These are phyloP conservation scores for Pollimyrus isidori DNA, from an alignment of 2,113 vertebrate genomes.

Conservation along the genomic window DNA sequence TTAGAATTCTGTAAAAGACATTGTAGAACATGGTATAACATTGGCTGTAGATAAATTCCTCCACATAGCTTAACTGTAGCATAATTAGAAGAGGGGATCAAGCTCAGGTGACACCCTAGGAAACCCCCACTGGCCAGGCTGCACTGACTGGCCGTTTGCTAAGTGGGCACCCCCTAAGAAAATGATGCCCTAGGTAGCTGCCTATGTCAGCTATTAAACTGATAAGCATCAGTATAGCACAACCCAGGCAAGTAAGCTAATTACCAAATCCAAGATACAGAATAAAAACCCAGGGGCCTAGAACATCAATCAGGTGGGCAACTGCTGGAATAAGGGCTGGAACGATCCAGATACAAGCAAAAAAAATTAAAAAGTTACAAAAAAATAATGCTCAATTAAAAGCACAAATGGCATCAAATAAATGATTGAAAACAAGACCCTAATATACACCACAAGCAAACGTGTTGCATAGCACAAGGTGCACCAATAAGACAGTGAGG, in stretches of 20 bases:
- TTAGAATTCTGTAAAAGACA: constrained; percentile 2
- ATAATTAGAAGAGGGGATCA: background rate
- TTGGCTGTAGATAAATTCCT: background rate
- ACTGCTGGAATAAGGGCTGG: background rate
- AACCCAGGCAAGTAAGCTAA: background rate
- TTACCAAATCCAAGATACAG: background rate
- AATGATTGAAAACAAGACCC: background rate
- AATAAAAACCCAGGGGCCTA: background rate
- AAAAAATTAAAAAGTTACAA: background rate
- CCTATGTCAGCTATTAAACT: background rate
- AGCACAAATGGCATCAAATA: background rate
- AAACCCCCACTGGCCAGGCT: background rate
- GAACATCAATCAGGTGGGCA: background rate
- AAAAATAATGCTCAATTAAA: background rate
- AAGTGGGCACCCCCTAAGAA: background rate
- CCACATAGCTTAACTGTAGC: background rate
- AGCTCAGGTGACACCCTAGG: background rate
- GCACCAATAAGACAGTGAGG: background rate
- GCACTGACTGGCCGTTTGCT: background rate
- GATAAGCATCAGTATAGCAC: background rate
- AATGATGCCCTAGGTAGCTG: background rate
- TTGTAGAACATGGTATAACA: background rate
- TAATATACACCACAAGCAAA: background rate
- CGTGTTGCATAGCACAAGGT: background rate
- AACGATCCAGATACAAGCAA: background rate